Percentiles rank a stretch among this genome's conserved stretches.
phyloP scores from a whole-genome alignment of 2,797 vertebrate species.

The Neosilurus mollespiculum region DNA sequence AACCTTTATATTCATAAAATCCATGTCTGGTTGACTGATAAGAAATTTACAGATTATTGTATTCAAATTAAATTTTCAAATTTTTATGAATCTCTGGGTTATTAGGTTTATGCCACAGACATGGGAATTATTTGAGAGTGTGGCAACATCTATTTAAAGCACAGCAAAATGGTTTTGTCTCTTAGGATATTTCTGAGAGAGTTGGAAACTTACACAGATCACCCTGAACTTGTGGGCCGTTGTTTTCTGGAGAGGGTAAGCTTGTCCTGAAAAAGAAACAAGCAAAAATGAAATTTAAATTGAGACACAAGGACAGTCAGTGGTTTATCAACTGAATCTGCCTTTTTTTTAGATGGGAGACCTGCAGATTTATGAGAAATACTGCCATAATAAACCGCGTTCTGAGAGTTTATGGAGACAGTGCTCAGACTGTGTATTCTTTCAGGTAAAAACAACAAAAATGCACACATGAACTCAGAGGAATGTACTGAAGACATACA shows the following conservation, averaged over 20 bases:
- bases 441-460: slow-evolving; percentile 78
- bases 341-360: slow-evolving; percentile 86
- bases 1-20: no score
- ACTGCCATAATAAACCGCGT: slow-evolving; percentile 98
- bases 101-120: no score
- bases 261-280: slow-evolving; percentile 29
- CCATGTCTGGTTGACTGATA: no score
- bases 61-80: no score
- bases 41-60: no score
- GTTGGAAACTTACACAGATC: slow-evolving; percentile 87
- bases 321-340: background rate
- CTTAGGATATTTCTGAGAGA: slow-evolving; percentile 92
- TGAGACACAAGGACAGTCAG: background rate
- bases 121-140: background rate
- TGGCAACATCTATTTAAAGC: background rate
- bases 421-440: slow-evolving; percentile 92
- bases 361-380: slow-evolving; percentile 97
- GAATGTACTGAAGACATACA: background rate
- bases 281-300: background rate
- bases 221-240: slow-evolving; percentile 90
- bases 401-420: slow-evolving; percentile 98
- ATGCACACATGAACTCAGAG: background rate
- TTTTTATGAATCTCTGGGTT: no score
- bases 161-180: background rate
- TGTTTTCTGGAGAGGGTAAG: slow-evolving; percentile 93